Evolutionary conservation across 2,888 invertebrate genomes (phyloP), one percentile per base, ranked within the genome.

Genomic region (Eristalis tenax): DNA sequence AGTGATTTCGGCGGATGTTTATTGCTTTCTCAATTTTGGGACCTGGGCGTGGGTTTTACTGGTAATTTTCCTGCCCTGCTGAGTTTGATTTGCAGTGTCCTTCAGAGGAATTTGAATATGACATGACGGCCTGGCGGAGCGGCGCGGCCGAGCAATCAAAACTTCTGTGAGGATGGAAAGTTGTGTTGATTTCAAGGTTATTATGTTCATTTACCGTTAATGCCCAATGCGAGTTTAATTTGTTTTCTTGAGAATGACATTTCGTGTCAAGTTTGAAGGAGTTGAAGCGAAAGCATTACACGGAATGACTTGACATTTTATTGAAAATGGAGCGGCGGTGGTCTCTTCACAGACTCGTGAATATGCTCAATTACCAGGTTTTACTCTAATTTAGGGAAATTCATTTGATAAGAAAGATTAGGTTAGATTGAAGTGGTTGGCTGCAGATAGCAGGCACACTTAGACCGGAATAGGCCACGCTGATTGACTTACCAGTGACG

Each of bases 51-150:
- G 8, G 50, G 50, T 8, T 59, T 59, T 13, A 1, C 13, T 26
- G 59, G 23, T 28, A 59, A 59, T 59, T 28, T 59, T 5, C 15
- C 26, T 59, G 13, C 23, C 11, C 15, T 15, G 1, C 59, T 59
- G 13, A 23, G 23, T 15, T 28, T 50, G 35, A 66, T 80, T 84
- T 38, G 76, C 22, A 59, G 63, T 56, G 40, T 64, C 43, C 65
- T 80, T 68, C 57, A 8, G n/a, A 13, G 18, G 43, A 76, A 64
- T 81, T 81, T 73, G 57, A 73, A 81, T 81, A 68, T 85, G 43
- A 76, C 81, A 81, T 81, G 85, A 73, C 73, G 57, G 38, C 5
- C 11, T 50, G 66, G 28, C 15, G 11, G 59, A 70, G 23, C n/a
- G 75, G 64, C 63, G 66, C n/a, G n/a, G 28, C 22, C 8, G 65